phyloP scores from a whole-genome alignment of 2,113 vertebrate genomes.

The Platycercus adscitus region DNA sequence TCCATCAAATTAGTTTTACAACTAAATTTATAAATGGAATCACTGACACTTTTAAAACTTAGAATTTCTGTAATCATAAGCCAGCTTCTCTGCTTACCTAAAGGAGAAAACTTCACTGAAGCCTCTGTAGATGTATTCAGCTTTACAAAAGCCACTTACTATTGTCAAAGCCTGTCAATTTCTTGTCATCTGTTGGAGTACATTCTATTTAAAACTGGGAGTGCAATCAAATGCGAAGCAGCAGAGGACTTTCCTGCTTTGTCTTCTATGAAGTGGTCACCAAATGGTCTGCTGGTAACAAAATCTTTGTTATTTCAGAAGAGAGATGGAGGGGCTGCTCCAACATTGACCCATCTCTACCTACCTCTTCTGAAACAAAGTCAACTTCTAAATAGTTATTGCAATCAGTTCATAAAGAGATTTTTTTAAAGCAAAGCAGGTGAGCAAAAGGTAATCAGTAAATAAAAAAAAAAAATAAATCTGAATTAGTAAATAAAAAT shows the following conservation, averaged over 20 bases:
- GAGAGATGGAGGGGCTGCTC: background rate
- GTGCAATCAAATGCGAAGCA: background rate
- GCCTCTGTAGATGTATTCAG: background rate
- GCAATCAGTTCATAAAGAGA: background rate
- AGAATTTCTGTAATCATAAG: background rate
- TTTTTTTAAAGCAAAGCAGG: background rate
- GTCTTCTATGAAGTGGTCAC: background rate
- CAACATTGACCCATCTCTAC: background rate
- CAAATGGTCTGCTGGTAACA: background rate
- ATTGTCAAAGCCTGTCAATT: background rate
- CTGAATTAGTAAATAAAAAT: background rate
- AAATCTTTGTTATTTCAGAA: background rate
- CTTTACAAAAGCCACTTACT: background rate
- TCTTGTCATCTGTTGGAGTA: background rate
- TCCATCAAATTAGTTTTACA: background rate
- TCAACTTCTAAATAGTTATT: background rate
- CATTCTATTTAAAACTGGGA: background rate
- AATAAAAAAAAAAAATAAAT: background rate
- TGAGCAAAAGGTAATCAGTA: background rate
- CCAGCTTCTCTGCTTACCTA: background rate
- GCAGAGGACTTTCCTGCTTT: background rate
- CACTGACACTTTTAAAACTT: background rate
- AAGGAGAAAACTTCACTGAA: background rate
- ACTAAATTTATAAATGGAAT: background rate
- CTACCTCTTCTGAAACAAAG: background rate